Evolutionary conservation across 1,140 invertebrate genomes (phyloP), one percentile per base, ranked within the genome.

Genomic region (Brachystomella parvula): DNA sequence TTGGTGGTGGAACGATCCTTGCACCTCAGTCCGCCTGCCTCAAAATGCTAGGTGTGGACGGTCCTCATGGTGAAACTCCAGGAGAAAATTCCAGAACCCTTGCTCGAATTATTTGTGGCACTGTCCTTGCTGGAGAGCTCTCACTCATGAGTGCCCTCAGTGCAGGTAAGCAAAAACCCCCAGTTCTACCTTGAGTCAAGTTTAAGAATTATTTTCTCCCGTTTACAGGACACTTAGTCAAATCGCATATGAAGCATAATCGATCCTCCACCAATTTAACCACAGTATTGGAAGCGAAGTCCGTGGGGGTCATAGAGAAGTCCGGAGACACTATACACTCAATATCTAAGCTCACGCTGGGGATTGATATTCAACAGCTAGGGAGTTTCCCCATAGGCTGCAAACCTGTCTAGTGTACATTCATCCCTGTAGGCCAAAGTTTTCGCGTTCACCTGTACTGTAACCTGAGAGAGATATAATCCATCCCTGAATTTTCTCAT

Each of bases 201-300:
- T 44, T 9, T n/a, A 44, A 12, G 9, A 49, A 3, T 81, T 99
- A 2, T 92, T 99, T 89, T 90, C 96, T 21, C 95, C 96, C 0
- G 81, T 99, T 93, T 29, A 92, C 94, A 67, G 94, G 92, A n/a
- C 91, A 98, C 80, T 83, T 99, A 74, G 96, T 99, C 26, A 88
- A 89, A 77, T 97, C 94, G 78, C 97, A 99, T 80, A 85, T 95
- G 79, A 85, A 85, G 74, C 89, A 92, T 74, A 94, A 94, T 75
- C 83, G 90, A 81, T 88, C 71, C 26, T 62, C 60, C 6, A 44
- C 60, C n/a, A 47, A 62, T 12, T 35, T 62, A n/a, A 6, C 15
- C 15, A 12, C 24, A 12, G 28, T 26, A 12, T n/a, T 12, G 9
- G 49, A 53, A 53, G 49, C 15, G 6, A 53, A 53, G 24, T 6